Conservation (phyloP, 2,888 invertebrate species). For the Epirrhoe tristata region DNA sequence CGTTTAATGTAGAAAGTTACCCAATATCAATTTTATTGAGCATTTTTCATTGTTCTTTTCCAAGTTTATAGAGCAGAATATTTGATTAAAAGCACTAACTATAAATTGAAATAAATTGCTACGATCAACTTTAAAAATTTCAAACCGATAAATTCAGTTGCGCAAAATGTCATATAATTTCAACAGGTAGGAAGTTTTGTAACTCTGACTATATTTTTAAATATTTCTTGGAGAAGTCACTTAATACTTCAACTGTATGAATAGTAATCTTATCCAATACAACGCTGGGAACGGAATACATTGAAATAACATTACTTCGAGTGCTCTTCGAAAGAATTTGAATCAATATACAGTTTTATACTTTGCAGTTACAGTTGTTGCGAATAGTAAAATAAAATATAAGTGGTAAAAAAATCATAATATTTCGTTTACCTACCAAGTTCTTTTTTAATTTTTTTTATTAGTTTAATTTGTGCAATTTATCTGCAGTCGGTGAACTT, state of each 20-base stretch:
- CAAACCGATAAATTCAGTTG: neutral
- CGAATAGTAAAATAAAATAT: neutral
- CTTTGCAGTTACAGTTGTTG: neutral
- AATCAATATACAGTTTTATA: conserved; percentile 54
- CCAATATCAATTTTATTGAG: neutral
- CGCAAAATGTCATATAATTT: conserved; percentile 3
- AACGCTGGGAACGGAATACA: conserved; percentile 64
- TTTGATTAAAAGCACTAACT: neutral
- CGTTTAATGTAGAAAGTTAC: no score
- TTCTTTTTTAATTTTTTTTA: no score
- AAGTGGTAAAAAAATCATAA: no score
- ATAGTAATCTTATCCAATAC: conserved; percentile 70
- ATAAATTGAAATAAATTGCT: conserved; percentile 1
- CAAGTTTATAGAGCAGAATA: neutral
- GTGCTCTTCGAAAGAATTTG: conserved; percentile 66
- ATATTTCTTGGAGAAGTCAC: conserved; percentile 50
- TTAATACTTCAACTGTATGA: conserved; percentile 53
- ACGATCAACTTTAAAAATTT: neutral
- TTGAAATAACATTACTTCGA: conserved; percentile 67
- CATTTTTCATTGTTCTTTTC: neutral
- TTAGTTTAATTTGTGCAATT: no score
- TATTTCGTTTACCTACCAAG: no score
- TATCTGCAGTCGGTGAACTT: no score
- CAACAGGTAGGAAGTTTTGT: conserved; percentile 1
- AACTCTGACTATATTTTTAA: conserved; percentile 7